Evolutionary conservation across 2,888 invertebrate species (phyloP).

Genomic region (Eristalis pertinax): DNA sequence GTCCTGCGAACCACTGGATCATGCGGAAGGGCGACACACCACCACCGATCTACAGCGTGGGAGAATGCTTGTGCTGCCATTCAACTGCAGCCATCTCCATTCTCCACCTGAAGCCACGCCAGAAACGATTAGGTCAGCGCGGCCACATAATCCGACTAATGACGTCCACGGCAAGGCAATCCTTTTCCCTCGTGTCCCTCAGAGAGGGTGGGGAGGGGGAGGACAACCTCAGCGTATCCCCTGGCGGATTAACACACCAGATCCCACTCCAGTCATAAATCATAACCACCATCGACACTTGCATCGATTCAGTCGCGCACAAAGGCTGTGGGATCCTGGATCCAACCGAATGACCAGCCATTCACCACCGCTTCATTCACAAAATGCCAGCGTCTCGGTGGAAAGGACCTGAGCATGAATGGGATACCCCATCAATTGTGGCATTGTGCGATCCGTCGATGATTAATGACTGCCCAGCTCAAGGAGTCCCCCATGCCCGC

Average conservation of each 20-base stretch:
- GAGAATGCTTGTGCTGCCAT: background rate
- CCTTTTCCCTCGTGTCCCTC: constrained; percentile 37
- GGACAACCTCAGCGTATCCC: background rate
- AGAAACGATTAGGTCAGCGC: constrained; percentile 48
- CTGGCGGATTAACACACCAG: constrained; percentile 40
- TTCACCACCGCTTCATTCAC: constrained; percentile 51
- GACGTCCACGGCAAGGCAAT: constrained; percentile 39
- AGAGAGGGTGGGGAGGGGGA: background rate
- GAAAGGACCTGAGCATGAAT: background rate
- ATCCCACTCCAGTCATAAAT: constrained; percentile 53
- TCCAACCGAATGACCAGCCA: constrained; percentile 1
- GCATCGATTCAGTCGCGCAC: constrained; percentile 34
- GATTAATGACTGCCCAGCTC: constrained; percentile 63
- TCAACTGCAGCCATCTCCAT: background rate
- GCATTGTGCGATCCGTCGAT: constrained; percentile 42
- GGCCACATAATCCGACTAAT: constrained; percentile 42
- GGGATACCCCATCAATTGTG: constrained; percentile 25
- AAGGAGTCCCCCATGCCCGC: constrained; percentile 33
- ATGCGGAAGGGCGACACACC: constrained; percentile 45
- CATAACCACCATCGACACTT: constrained; percentile 57
- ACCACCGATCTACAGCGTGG: background rate
- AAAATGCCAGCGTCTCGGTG: background rate
- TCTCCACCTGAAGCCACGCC: background rate
- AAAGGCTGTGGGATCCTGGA: constrained; percentile 26
- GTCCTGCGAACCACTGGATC: constrained; percentile 50